These are phyloP conservation scores for Phymatocera aterrima DNA, from an alignment of 2,888 invertebrate genomes.

Conservation along the genomic window DNA sequence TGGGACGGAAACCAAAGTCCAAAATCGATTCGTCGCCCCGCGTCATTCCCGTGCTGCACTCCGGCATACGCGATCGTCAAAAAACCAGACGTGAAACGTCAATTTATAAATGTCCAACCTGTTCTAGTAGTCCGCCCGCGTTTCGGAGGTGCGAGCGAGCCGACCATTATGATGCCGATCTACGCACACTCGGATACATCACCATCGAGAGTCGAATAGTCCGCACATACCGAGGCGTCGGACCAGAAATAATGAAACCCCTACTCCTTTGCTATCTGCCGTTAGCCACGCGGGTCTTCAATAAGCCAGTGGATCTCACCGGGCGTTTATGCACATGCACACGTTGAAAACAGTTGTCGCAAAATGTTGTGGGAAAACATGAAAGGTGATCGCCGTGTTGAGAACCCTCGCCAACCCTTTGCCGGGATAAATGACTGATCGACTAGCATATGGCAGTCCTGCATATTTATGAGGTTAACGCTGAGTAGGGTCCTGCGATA, in stretches of 20 bases:
- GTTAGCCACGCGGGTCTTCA: slow-evolving; percentile 59
- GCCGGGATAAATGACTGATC: slow-evolving; percentile 52
- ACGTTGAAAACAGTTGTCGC: not conserved
- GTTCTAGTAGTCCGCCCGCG: not conserved
- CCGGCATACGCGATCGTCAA: no score
- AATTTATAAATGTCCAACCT: slow-evolving; percentile 21
- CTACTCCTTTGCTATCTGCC: slow-evolving; percentile 68
- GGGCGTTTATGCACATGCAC: no score
- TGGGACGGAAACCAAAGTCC: no score
- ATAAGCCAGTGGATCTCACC: slow-evolving; percentile 35
- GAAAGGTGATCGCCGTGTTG: not conserved
- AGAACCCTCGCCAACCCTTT: slow-evolving; percentile 50
- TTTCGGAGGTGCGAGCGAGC: slow-evolving; percentile 27
- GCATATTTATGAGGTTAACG: slow-evolving; percentile 62
- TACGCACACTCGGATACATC: slow-evolving; percentile 9
- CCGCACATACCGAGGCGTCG: slow-evolving; percentile 64
- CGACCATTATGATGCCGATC: slow-evolving; percentile 13
- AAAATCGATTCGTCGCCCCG: not conserved
- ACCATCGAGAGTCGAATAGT: not conserved
- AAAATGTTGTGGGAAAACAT: not conserved
- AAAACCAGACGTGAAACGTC: not conserved
- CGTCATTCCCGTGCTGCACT: not conserved
- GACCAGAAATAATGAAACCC: slow-evolving; percentile 72
- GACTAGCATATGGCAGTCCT: slow-evolving; percentile 52
- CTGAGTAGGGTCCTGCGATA: slow-evolving; percentile 48